Conservation (phyloP, 2,113 vertebrate genomes). For the Amphilophus citrinellus region DNA sequence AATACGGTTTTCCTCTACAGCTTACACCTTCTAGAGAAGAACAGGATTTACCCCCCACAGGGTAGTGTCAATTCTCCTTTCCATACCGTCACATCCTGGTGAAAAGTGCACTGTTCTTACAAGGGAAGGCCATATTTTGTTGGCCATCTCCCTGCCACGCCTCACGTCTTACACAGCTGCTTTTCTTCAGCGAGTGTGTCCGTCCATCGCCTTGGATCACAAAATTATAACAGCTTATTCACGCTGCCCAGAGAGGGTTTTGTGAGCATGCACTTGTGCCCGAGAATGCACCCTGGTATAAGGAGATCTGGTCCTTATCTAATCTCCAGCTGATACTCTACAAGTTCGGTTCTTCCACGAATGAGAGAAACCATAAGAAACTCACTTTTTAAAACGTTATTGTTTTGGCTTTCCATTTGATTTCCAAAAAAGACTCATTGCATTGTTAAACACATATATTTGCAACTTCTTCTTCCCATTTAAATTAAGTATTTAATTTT, state of each 20-base stretch:
- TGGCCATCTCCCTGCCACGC: slow-evolving; percentile 21
- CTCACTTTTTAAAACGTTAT: neutral
- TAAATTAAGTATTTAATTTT: neutral
- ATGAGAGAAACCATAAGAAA: neutral
- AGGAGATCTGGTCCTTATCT: slow-evolving; percentile 10
- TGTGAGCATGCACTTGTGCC: neutral
- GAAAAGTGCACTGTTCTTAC: slow-evolving; percentile 37
- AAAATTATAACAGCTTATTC: slow-evolving; percentile 23
- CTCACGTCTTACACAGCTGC: neutral
- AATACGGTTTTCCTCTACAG: neutral
- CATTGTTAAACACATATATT: neutral
- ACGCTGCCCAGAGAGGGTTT: slow-evolving; percentile 17
- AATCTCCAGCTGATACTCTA: slow-evolving; percentile 17
- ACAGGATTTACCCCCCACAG: slow-evolving; percentile 28
- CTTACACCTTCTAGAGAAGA: slow-evolving; percentile 40
- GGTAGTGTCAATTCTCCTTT: slow-evolving; percentile 6
- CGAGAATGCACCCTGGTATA: neutral
- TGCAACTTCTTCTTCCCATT: neutral
- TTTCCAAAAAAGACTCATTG: neutral
- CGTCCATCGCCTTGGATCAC: neutral
- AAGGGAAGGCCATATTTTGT: slow-evolving; percentile 6
- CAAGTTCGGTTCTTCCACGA: neutral
- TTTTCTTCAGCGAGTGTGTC: neutral
- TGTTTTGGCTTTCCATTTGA: neutral
- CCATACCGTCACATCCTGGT: slow-evolving; percentile 16